Evolutionary conservation across 2,888 invertebrate species (phyloP).

Genomic region (Dicyrtomina minuta): DNA sequence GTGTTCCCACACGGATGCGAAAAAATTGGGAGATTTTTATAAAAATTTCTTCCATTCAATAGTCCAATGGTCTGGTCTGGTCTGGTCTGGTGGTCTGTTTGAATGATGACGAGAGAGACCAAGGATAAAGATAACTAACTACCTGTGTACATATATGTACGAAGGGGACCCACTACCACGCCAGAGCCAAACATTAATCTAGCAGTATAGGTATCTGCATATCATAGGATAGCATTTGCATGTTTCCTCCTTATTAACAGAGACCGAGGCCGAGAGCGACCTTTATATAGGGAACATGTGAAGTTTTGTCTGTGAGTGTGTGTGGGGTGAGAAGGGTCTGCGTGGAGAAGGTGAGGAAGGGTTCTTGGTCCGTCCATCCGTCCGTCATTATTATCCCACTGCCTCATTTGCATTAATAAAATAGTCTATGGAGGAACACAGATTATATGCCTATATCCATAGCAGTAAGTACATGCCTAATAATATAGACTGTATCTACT

Average conservation of each 20-base stretch:
- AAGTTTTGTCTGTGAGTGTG: not conserved
- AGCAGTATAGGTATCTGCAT: no score
- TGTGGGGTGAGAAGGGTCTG: not conserved
- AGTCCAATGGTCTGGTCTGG: not conserved
- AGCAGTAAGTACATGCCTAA: not conserved
- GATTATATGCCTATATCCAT: no score
- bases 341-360: slow-evolving; percentile 20
- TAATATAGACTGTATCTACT: no score
- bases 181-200: no score
- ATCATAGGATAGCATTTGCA: slow-evolving; percentile 8
- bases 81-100: slow-evolving; percentile 4
- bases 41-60: slow-evolving; percentile 36
- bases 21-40: slow-evolving; percentile 44
- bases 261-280: not conserved
- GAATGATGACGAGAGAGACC: not conserved
- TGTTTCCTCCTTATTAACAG: not conserved
- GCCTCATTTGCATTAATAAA: not conserved
- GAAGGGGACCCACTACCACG: no score
- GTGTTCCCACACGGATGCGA: slow-evolving; percentile 44
- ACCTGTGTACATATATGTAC: not conserved
- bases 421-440: no score
- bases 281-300: not conserved
- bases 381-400: slow-evolving; percentile 1
- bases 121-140: not conserved
- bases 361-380: slow-evolving; percentile 7